phyloP scores from a whole-genome alignment of 2,888 invertebrate species.

The Kuschelorhynchus macadamiae region DNA sequence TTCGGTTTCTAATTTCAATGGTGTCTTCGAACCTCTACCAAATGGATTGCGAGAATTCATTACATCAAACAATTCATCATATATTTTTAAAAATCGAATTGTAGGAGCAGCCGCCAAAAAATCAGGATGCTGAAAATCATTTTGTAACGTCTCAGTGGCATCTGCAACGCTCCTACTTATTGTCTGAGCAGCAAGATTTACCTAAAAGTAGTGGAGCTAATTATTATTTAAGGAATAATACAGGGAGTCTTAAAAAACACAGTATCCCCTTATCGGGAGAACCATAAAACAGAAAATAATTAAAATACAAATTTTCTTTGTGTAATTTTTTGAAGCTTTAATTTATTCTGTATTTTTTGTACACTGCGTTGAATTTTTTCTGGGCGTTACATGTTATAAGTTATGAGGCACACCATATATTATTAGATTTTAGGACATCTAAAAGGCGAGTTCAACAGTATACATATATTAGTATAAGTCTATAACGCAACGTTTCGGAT shows the following conservation, averaged over 20 bases:
- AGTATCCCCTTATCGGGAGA: too few relatives aligned
- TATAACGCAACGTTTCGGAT: too few relatives aligned
- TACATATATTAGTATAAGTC: too few relatives aligned
- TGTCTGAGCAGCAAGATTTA: constrained; percentile 37
- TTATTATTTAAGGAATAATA: not conserved
- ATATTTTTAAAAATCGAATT: constrained; percentile 19
- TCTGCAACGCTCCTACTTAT: constrained; percentile 35
- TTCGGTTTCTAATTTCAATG: constrained; percentile 17
- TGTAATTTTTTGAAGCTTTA: too few relatives aligned
- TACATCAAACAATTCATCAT: constrained; percentile 33
- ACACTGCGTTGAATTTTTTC: too few relatives aligned
- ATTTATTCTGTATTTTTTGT: too few relatives aligned
- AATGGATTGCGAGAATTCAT: constrained; percentile 28
- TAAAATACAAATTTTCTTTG: too few relatives aligned
- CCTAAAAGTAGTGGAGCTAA: constrained; percentile 24
- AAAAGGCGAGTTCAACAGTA: too few relatives aligned
- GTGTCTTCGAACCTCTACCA: constrained; percentile 19
- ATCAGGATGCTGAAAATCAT: constrained; percentile 12
- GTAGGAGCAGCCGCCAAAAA: constrained; percentile 27
- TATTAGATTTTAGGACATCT: too few relatives aligned
- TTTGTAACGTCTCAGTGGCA: constrained; percentile 9
- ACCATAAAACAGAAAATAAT: too few relatives aligned
- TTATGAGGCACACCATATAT: too few relatives aligned
- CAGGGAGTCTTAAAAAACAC: constrained; percentile 2
- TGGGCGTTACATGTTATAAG: too few relatives aligned